Percentiles rank a stretch among this genome's conserved stretches.
These are phyloP conservation scores for Dicycla oo DNA, from an alignment of 2,888 invertebrate genomes.

Conservation along the genomic window DNA sequence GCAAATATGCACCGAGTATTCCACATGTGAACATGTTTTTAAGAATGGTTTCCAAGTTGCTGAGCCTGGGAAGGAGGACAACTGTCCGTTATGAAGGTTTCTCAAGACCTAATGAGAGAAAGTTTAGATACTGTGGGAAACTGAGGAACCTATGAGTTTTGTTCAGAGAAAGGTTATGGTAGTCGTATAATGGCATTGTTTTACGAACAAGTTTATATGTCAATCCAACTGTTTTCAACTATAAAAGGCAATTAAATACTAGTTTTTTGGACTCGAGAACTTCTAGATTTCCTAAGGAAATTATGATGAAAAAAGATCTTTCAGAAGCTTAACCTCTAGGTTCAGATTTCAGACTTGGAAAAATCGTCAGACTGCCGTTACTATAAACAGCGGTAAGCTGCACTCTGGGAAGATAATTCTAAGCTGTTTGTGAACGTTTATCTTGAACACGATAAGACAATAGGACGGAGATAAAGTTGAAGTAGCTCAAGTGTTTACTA, in stretches of 20 bases:
- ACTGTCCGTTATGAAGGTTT: conserved; percentile 48
- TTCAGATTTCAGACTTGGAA: neutral
- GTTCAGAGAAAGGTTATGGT: conserved; percentile 7
- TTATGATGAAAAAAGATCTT: neutral
- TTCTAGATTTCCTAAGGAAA: neutral
- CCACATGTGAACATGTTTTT: conserved; percentile 79
- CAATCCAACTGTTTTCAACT: neutral
- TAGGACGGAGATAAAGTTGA: conserved; percentile 16
- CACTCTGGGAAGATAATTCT: conserved; percentile 38
- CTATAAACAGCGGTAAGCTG: conserved; percentile 15
- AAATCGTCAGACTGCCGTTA: neutral
- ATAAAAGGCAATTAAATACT: neutral
- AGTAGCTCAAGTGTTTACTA: conserved; percentile 17
- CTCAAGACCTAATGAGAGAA: conserved; percentile 44
- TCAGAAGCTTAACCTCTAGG: neutral
- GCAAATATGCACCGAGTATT: conserved; percentile 75
- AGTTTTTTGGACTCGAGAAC: neutral
- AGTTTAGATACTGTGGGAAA: conserved; percentile 31
- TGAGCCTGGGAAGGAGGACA: conserved; percentile 78
- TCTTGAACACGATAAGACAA: conserved; percentile 46
- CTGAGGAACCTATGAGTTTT: conserved; percentile 7
- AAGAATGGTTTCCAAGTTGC: conserved; percentile 77
- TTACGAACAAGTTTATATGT: neutral
- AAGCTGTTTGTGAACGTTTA: conserved; percentile 37
- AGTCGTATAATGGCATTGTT: conserved; percentile 12